Conservation (phyloP, 2,888 invertebrate genomes). For the Dryomyza anilis region DNA sequence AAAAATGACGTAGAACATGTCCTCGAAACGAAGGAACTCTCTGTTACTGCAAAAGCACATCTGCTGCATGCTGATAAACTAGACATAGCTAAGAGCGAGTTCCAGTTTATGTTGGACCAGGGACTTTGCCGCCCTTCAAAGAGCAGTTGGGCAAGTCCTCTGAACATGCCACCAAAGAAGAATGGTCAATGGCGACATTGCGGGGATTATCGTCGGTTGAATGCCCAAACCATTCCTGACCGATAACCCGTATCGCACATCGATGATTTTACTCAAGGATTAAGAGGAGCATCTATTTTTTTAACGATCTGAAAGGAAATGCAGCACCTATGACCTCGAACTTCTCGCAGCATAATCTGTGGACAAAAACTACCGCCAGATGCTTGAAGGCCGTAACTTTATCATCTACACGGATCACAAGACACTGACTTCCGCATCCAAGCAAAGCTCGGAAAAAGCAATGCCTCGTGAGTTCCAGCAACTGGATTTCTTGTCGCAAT, state of each 20-base stretch:
- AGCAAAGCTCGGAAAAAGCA: slow-evolving; percentile 24
- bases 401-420: slow-evolving; percentile 24
- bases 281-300: too few species aligned
- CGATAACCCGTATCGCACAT: slow-evolving; percentile 27
- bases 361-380: too few species aligned
- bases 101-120: too few species aligned
- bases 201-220: slow-evolving; percentile 47
- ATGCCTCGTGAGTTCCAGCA: slow-evolving; percentile 28
- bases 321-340: too few species aligned
- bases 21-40: slow-evolving; percentile 1
- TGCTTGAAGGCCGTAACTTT: slow-evolving; percentile 11
- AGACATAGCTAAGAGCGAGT: slow-evolving; percentile 11
- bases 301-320: too few species aligned
- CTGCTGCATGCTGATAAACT: slow-evolving; percentile 8
- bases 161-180: slow-evolving; percentile 39
- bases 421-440: slow-evolving; percentile 27
- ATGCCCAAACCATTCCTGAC: slow-evolving; percentile 47
- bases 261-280: too few species aligned
- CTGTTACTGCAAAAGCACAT: slow-evolving; percentile 2
- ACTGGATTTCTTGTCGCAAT: slow-evolving; percentile 30
- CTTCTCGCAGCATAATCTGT: too few species aligned
- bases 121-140: too few species aligned
- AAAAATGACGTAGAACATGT: too few species aligned
- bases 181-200: slow-evolving; percentile 42
- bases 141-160: too few species aligned